Evolutionary conservation across 2,888 invertebrate genomes (phyloP).

Genomic region (Euplagia quadripunctaria): DNA sequence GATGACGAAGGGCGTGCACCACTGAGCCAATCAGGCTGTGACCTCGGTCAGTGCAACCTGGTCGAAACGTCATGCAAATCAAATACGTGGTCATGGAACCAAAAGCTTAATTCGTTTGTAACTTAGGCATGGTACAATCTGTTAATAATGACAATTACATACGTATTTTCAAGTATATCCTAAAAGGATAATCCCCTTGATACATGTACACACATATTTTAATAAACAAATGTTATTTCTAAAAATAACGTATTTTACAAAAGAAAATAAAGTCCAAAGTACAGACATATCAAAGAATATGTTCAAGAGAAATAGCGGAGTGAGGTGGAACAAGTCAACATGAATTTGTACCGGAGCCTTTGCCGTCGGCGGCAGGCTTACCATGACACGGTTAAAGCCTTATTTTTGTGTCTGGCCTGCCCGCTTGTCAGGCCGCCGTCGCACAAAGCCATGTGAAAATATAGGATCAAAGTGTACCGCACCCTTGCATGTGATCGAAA

Average conservation of each 20-base stretch:
- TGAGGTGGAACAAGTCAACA: slow-evolving; percentile 78
- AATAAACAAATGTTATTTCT: slow-evolving; percentile 6
- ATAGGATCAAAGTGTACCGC: slow-evolving; percentile 84
- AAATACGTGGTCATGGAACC: too few relatives aligned
- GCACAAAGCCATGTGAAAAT: slow-evolving; percentile 86
- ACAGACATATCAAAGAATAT: slow-evolving; percentile 63
- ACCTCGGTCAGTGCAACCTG: too few relatives aligned
- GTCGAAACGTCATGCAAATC: too few relatives aligned
- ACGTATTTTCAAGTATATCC: not conserved
- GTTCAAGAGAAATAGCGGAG: slow-evolving; percentile 63
- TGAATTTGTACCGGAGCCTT: slow-evolving; percentile 85
- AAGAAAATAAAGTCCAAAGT: slow-evolving; percentile 10
- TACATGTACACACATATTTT: not conserved
- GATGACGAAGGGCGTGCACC: too few relatives aligned
- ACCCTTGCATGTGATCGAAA: slow-evolving; percentile 70
- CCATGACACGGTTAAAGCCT: slow-evolving; percentile 86
- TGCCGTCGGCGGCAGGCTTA: slow-evolving; percentile 86
- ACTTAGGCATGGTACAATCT: not conserved
- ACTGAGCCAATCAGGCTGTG: too few relatives aligned
- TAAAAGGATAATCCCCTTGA: not conserved
- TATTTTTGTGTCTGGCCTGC: slow-evolving; percentile 86
- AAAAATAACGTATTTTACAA: slow-evolving; percentile 26
- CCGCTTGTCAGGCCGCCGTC: slow-evolving; percentile 84
- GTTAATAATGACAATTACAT: not conserved
- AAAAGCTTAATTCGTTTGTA: not conserved